Base-by-base conservation (phyloP, 2,797 vertebrate species). In the Crypturellus tataupa region DNA sequence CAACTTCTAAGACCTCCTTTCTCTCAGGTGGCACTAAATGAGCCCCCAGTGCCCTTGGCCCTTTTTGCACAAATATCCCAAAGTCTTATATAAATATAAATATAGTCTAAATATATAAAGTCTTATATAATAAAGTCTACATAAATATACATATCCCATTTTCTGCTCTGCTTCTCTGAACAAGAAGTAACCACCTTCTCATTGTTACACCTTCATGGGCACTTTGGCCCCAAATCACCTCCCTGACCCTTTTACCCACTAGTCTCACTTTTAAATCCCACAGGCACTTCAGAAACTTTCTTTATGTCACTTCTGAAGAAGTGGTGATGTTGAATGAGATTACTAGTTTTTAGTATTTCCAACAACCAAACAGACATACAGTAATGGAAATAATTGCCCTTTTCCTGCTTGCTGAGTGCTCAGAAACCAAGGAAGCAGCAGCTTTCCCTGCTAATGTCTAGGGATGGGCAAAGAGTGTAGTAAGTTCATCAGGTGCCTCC, bases 1-100 rank as follows among this genome's bases (percentile, higher is more conserved):
- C 80, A 53, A 27, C 1, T 55, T 91, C 89, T 96, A 96, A 95
- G 55, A 93, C 96, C 93, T 31, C 13, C 71, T n/a, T 46, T 93
- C 76, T 87, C 85, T 69, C 49, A 69, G 79, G 49, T 82, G 89
- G 75, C 16, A 3, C 29, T 23, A 17, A 94, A 70, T 40, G 68
- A 67, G 75, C 70, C 75, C 77, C 49, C 33, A 37, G 68, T 1
- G 6, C 72, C 75, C 4, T 82, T 62, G 78, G 18, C 58, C 46
- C 82, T 85, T 87, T 75, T 31, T 19, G 60, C 31, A 49, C 80
- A 82, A 87, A 14, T 75, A 87, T 72, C 81, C 93, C 55, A 31
- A 72, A 75, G 58, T 51, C 37, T 39, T 39, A 39, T 39, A 39
- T 39, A 39, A 39, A 37, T 37, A 37, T 37, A 37, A 37, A 39